These are phyloP conservation scores for Cryptus viduatorius DNA, from an alignment of 2,888 invertebrate species.

Conservation along the genomic window DNA sequence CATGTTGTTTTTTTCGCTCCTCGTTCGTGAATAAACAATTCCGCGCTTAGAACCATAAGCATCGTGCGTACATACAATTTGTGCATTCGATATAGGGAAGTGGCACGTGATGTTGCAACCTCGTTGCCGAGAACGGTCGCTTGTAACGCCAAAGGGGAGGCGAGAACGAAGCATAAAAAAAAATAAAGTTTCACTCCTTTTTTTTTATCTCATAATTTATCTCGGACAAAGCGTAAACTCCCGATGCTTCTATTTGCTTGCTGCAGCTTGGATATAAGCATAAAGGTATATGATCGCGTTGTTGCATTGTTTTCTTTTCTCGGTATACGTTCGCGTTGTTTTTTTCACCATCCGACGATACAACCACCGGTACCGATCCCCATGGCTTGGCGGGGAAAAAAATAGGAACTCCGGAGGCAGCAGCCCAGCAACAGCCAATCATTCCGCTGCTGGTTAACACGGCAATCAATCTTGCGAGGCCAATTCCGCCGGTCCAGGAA, in stretches of 20 bases:
- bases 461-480: slow-evolving; percentile 82
- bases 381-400: slow-evolving; percentile 27
- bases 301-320: slow-evolving; percentile 44
- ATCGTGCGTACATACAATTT: slow-evolving; percentile 7
- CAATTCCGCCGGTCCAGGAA: slow-evolving; percentile 82
- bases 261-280: slow-evolving; percentile 32
- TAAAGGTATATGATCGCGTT: slow-evolving; percentile 44
- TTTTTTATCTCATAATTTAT: slow-evolving; percentile 40
- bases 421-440: slow-evolving; percentile 77
- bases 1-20: neutral
- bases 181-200: slow-evolving; percentile 20
- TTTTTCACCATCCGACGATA: slow-evolving; percentile 14
- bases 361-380: slow-evolving; percentile 14
- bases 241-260: slow-evolving; percentile 38
- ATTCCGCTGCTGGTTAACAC: slow-evolving; percentile 82
- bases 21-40: slow-evolving; percentile 49
- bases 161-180: neutral
- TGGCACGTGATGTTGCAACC: slow-evolving; percentile 27
- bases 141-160: slow-evolving; percentile 18
- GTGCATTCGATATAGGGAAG: slow-evolving; percentile 32
- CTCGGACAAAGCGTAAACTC: slow-evolving; percentile 41
- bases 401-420: slow-evolving; percentile 78
- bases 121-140: slow-evolving; percentile 14
- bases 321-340: slow-evolving; percentile 19
- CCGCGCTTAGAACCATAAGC: neutral